Evolutionary conservation across 1,140 invertebrate species (phyloP), one percentile per base, ranked within the genome.

Genomic region (Cecropterus lyciades): DNA sequence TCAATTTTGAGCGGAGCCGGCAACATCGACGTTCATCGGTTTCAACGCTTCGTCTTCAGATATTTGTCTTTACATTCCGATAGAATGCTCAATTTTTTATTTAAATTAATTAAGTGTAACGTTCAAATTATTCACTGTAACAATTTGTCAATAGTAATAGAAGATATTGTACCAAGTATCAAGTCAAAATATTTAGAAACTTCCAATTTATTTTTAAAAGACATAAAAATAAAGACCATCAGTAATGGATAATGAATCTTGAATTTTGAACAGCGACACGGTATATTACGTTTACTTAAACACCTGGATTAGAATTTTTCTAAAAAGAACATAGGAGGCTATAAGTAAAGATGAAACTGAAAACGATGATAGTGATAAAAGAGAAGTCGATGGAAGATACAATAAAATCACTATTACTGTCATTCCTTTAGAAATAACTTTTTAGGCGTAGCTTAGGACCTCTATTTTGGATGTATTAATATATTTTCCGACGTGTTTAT

Each of bases 331-430:
- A 33, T 3, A 33, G 30, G 30, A 33, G 30, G 6, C 30, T 33
- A 33, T 33, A 33, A 33, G 30, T 33, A 33, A 24, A 24, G 20
- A 24, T 33, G 3, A 10, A 33, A 33, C n/a, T n/a, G n/a, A n/a
- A 33, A 33, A 7, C 6, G 9, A 1, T n/a, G n/a, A n/a, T n/a
- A n/a, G n/a, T n/a, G 30, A 33, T 33, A 10, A 33, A 9, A 33
- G 30, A 33, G 30, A 10, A 33, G 6, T 33, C 9, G 9, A 33
- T 33, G 30, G 9, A 27, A 53, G 37, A 27, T 13, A 13, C 20
- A 55, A 46, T 65, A 55, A 52, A 75, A 72, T 75, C 70, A 72
- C 73, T 72, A 69, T 16, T n/a, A 74, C 68, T 67, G 72, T 75
- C 67, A 69, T 72, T 72, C 67, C 69, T 65, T 30, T 67, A 72